Percentiles rank a stretch among this genome's conserved stretches.
Conservation (phyloP, 1,140 invertebrate genomes). For the Drosophila biarmipes region DNA sequence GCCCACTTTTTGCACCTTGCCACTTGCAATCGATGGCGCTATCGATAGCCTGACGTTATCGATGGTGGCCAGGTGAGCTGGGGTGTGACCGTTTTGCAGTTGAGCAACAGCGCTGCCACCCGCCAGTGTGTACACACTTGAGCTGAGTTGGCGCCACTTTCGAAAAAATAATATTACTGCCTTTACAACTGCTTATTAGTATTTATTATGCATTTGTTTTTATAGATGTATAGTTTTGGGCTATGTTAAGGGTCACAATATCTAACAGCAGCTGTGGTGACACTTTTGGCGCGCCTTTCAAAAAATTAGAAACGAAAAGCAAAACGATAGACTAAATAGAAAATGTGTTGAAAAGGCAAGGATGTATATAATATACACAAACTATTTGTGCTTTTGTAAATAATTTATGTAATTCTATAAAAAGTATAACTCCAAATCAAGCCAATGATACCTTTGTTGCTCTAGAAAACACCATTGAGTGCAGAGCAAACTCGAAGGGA, state of each 20-base stretch:
- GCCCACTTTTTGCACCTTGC: constrained; percentile 16
- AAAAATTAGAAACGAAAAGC: background rate
- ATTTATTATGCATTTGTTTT: too few species aligned
- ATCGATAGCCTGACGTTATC: background rate
- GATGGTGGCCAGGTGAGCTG: background rate
- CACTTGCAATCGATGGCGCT: constrained; percentile 1
- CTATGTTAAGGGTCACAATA: too few species aligned
- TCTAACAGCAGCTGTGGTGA: background rate
- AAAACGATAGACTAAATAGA: background rate
- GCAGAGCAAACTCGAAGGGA: background rate
- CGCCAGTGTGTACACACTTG: background rate
- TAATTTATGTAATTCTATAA: too few species aligned
- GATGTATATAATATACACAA: too few species aligned
- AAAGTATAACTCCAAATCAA: too few species aligned
- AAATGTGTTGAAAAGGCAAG: background rate
- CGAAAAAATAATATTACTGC: too few species aligned
- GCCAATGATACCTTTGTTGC: too few species aligned
- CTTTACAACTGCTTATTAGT: too few species aligned
- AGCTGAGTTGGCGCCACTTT: constrained; percentile 3
- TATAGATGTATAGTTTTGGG: too few species aligned
- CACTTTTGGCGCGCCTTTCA: background rate
- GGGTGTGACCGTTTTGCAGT: background rate
- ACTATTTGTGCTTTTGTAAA: background rate
- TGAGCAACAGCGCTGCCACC: background rate
- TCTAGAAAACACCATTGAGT: background rate